Base-by-base conservation (phyloP, 1,140 invertebrate species). In the Saxidomus purpurata region DNA sequence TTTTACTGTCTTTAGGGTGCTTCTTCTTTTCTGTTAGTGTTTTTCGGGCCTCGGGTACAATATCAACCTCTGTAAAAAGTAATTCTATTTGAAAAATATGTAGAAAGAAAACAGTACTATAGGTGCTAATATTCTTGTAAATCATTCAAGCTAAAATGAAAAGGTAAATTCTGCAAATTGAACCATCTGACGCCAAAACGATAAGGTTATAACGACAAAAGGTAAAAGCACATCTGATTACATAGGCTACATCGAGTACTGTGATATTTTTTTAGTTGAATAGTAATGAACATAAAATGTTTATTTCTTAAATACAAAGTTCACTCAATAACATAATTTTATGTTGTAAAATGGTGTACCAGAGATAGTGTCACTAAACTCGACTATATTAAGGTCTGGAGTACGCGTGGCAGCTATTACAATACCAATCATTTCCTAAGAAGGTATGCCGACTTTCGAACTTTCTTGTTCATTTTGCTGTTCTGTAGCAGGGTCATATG, bases 311-410 rank as follows among this genome's bases (percentile, higher is more conserved):
- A n/a, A n/a, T n/a, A n/a, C n/a, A n/a, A n/a, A n/a, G n/a, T n/a
- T n/a, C n/a, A n/a, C n/a, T n/a, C n/a, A n/a, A n/a, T n/a, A n/a
- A n/a, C n/a, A 59, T 59, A 6, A 59, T n/a, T n/a, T n/a, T n/a
- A n/a, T 4, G 55, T n/a, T 59, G 6, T 59, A n/a, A 59, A 59
- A 4, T 40, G n/a, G n/a, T n/a, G 13, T 47, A 77, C 74, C 74
- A 17, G 74, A 77, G 8, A 52, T 49, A 28, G 40, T 77, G 28
- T 77, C 40, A 22, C 74, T 77, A 31, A 77, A 77, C 0, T 77
- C 74, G 13, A 77, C 40, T 15, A 52, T 77, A 25, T 77, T 77
- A 9, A 77, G 49, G 17, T 49, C 43, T 31, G 40, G 40, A 11
- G 74, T 40, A 25, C 40, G 25, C 25, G 8, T n/a, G 25, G 74